Base-by-base conservation (phyloP, 2,888 invertebrate species). In the Trichopoda pennipes region DNA sequence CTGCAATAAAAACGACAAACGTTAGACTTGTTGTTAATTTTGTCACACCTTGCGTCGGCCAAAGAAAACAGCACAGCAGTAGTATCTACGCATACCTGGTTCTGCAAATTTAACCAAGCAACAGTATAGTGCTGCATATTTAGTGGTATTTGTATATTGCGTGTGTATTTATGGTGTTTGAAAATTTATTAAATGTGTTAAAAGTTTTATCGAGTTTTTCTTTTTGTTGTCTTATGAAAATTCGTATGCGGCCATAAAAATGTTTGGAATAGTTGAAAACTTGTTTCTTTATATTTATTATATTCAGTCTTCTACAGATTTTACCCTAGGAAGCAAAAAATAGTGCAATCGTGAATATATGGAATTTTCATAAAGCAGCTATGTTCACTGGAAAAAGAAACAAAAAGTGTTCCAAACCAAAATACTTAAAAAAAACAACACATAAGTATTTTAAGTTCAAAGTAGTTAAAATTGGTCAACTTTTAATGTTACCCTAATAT, bases 101-200 rank as follows among this genome's bases (percentile, higher is more conserved):
- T 1, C n/a, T 6, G 21, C 19, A 60, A 47, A n/a, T 23, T 7
- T 38, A 28, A 21, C 61, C 47, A 55, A 44, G 51, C 60, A 72
- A 49, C 42, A 49, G n/a, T 32, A 42, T 56, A 47, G 42, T 68
- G 47, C 56, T 63, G 68, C 61, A 73, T 72, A 51, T 77, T 77
- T 73, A 68, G 68, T 73, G 72, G 72, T 72, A 74, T 77, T 77
- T 47, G 38, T 77, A 38, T 47, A 35, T 38, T 77, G 69, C 69
- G 61, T 77, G 61, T 77, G 47, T 69, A 58, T 77, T 69, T 81
- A 73, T 77, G 77, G 77, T 77, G 73, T 81, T 81, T 73, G 73
- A 58, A 81, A 81, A 81, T 77, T 77, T 81, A 81, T 81, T 81
- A 81, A 77, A 81, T 73, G 81, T 81, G 81, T 77, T 81, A 81